Base-by-base conservation (phyloP, 2,888 invertebrate genomes). In the Bhutanitis thaidina region DNA sequence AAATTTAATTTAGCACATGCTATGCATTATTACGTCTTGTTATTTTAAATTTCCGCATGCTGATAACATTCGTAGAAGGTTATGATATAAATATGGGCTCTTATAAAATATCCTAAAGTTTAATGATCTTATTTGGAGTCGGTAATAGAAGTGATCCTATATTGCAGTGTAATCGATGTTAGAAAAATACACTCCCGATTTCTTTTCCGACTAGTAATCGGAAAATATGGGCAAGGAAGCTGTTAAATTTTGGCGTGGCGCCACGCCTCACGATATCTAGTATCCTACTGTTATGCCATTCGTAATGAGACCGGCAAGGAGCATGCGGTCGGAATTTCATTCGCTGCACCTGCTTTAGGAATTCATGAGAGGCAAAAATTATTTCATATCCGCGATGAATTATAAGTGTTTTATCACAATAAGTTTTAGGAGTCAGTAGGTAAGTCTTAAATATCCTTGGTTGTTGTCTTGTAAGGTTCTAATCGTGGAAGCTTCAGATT, bases 221-320 rank as follows among this genome's bases (percentile, higher is more conserved):
- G 56, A 52, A 57, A 57, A 46, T 53, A 58, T 51, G 53, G 61
- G 61, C 54, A 41, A 57, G 59, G 41, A 32, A 46, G 51, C 46
- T 46, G 65, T 65, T 62, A 65, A 64, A 72, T 67, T 73, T 73
- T 79, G 77, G 78, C 79, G 55, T 59, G 43, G 54, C 45, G 69
- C 74, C 77, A 71, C 61, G 58, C 57, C 60, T 61, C 62, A 60
- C 57, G 58, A 60, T 63, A 55, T 51, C 13, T 58, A 50, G 55
- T 54, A 34, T 20, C 40, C 40, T 46, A 53, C 53, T 39, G 49
- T 49, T 47, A 50, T 48, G 52, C 57, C 59, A 48, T 52, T 53
- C 56, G 61, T 59, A 65, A 64, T 66, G 61, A 67, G 64, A 60
- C 67, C 67, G 64, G 66, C 62, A 61, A 65, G 61, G 54, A 57